Evolutionary conservation across 1,140 invertebrate species (phyloP), one percentile per base, ranked within the genome.

Genomic region (Zaprionus tsacasi): DNA sequence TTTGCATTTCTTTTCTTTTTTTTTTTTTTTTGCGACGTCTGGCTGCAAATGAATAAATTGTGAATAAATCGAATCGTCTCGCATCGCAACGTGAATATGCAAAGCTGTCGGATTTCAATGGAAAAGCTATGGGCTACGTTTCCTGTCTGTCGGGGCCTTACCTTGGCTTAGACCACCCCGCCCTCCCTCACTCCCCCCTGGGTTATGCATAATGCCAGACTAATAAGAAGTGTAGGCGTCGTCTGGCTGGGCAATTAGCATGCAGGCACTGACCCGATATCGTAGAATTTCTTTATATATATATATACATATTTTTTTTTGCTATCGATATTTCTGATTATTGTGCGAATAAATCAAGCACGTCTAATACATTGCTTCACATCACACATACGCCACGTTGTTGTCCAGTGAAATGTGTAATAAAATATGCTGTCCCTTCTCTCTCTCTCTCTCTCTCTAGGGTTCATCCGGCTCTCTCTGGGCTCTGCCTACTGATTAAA

Each of bases 231-330:
- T 12, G 33, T 40, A 7, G 21, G 48, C 45, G 33, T 50, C 48
- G 69, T 58, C 69, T 56, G 69, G 55, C 54, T 12, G 38, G 64
- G 70, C 64, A 73, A 73, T 68, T 73, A 73, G 40, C 27, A 73
- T 68, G 58, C 64, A 68, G 70, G 30, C 64, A 45, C 38, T 68
- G 70, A 68, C 64, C 70, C 27, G 65, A 36, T 55, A 45, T 59
- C 56, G 38, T 5, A 30, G 3, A 73, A 72, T 21, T 48, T 48
- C 30, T 7, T 33, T 6, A 5, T 5, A 33, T 33, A 33, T n/a
- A n/a, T n/a, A n/a, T n/a, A n/a, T n/a, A n/a, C n/a, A n/a, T n/a
- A n/a, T n/a, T n/a, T 33, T 35, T 35, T 35, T 35, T 35, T 45
- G 15, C n/a, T 40, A n/a, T 7, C n/a, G 15, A 48, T 67, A 59